These are phyloP conservation scores for Falcunculus frontatus DNA, from an alignment of 2,113 vertebrate genomes.

Conservation along the genomic window DNA sequence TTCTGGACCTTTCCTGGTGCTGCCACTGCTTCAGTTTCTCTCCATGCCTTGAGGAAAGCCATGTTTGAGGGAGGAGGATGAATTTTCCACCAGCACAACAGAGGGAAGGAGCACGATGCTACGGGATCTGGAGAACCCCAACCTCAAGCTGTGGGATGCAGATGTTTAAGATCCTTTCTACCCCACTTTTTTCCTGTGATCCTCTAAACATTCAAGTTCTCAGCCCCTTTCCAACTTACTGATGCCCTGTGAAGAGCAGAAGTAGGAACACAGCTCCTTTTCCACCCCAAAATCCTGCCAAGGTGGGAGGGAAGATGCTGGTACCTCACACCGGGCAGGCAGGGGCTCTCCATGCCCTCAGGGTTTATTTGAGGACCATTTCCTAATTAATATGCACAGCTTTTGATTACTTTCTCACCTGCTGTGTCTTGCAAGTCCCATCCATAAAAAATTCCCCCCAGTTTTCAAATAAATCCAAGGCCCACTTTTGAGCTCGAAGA, in stretches of 20 bases:
- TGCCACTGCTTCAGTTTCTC: neutral
- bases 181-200: rapidly evolving
- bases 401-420: neutral
- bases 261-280: neutral
- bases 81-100: neutral
- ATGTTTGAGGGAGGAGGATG: neutral
- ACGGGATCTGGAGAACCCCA: neutral
- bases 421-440: neutral
- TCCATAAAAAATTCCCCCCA: neutral
- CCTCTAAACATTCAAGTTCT: neutral
- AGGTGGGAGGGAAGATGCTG: neutral
- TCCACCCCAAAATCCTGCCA: neutral
- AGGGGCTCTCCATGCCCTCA: neutral
- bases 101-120: neutral
- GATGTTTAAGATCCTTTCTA: neutral
- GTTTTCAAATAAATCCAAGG: neutral
- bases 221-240: neutral
- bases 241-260: neutral
- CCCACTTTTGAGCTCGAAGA: neutral
- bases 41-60: neutral
- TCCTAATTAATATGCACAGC: neutral
- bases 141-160: neutral
- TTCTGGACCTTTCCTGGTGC: neutral
- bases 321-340: rapidly evolving
- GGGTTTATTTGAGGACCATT: neutral